Percentiles rank a stretch among this genome's conserved stretches.
These are phyloP conservation scores for Thinocorus orbignyianus DNA, from an alignment of 2,113 vertebrate genomes.

Conservation along the genomic window DNA sequence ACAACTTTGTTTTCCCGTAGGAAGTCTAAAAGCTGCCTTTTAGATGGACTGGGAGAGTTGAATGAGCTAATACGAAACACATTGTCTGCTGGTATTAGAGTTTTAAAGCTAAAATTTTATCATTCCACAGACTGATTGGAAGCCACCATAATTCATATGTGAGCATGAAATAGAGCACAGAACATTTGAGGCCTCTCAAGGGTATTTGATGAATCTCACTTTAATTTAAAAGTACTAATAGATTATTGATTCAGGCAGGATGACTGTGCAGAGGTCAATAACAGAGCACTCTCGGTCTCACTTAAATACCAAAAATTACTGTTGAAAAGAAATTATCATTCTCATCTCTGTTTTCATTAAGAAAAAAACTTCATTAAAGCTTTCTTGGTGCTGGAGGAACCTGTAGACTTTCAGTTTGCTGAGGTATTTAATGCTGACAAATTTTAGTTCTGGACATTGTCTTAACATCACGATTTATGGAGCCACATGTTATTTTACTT, in stretches of 20 bases:
- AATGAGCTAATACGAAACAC: conserved; percentile 68
- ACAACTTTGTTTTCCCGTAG: conserved; percentile 32
- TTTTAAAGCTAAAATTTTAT: conserved; percentile 69
- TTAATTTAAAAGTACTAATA: conserved; percentile 81
- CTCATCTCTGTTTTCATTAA: not conserved
- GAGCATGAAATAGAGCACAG: conserved; percentile 39
- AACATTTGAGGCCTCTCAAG: conserved; percentile 68
- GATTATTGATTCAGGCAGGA: conserved; percentile 78
- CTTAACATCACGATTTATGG: not conserved
- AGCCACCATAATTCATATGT: not conserved
- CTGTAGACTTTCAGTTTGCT: not conserved
- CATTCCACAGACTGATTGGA: conserved; percentile 46
- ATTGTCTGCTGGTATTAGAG: conserved; percentile 69
- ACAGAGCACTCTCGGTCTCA: conserved; percentile 29
- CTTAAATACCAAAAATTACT: conserved; percentile 63
- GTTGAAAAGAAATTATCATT: not conserved
- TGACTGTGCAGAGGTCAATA: conserved; percentile 65
- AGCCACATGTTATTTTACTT: not conserved
- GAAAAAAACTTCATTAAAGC: not conserved
- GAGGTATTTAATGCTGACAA: not conserved
- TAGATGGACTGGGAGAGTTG: conserved; percentile 41
- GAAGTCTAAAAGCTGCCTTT: conserved; percentile 66
- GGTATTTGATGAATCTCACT: conserved; percentile 75
- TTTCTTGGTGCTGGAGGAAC: not conserved
- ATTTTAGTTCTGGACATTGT: not conserved